These are phyloP conservation scores for Pollenia angustigena DNA, from an alignment of 2,888 invertebrate species.

Conservation along the genomic window DNA sequence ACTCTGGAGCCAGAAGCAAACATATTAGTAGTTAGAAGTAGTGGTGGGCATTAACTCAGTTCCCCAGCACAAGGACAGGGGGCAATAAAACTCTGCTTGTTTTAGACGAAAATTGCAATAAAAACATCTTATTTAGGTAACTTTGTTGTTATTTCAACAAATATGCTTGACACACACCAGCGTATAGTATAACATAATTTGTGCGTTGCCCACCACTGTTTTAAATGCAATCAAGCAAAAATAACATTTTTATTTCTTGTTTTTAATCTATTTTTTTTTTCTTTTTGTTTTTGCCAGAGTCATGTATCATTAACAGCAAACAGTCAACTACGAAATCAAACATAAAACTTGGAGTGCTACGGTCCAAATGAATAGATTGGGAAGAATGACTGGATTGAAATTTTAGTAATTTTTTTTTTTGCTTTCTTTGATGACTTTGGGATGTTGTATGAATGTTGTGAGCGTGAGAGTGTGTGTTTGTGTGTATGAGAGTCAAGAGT, in stretches of 20 bases:
- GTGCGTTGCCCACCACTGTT: not conserved
- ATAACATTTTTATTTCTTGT: slow-evolving; percentile 55
- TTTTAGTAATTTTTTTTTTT: slow-evolving; percentile 1
- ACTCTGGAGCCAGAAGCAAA: too few species aligned
- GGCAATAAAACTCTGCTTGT: too few species aligned
- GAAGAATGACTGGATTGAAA: slow-evolving; percentile 16
- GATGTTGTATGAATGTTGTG: slow-evolving; percentile 11
- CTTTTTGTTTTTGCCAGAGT: slow-evolving; percentile 56
- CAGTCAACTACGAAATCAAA: slow-evolving; percentile 31
- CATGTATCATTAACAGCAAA: slow-evolving; percentile 68
- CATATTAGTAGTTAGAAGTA: too few species aligned
- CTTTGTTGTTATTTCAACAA: too few species aligned
- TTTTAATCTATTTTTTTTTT: not conserved
- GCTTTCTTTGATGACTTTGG: slow-evolving; percentile 28
- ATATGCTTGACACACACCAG: not conserved
- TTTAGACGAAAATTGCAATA: too few species aligned
- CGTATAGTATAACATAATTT: not conserved
- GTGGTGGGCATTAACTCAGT: too few species aligned
- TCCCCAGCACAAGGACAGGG: too few species aligned
- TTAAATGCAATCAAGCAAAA: slow-evolving; percentile 65
- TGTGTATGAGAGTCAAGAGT: not conserved
- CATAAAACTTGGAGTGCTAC: not conserved
- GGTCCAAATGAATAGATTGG: slow-evolving; percentile 1
- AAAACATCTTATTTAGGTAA: too few species aligned
- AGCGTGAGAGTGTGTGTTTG: slow-evolving; percentile 3